Base-by-base conservation (phyloP, 2,797 vertebrate species). In the Mionectes olivaceus region DNA sequence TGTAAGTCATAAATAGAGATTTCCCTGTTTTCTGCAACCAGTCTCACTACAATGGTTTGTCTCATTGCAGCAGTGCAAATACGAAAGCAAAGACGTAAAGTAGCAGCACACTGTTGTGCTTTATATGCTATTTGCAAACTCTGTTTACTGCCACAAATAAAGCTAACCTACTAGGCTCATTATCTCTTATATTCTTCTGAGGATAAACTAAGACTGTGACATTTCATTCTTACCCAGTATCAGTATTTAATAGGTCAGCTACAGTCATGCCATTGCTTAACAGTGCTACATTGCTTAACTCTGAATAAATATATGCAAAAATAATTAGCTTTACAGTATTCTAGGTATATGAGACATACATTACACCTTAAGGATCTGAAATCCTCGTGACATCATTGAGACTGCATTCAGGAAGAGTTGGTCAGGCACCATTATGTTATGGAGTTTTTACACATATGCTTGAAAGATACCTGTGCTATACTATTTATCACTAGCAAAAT, bases 21-120 rank as follows among this genome's bases (percentile, higher is more conserved):
- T 87, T 93, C 60, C 49, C 47, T 76, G 35, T 78, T 90, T 94
- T 89, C 57, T 87, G 59, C 71, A 92, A 86, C 23, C 19, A 27
- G 19, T 91, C 61, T 78, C 35, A 39, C 41, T 90, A 43, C 70
- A 77, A 25, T 53, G 46, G 8, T 43, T 82, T 92, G 24, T 56
- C 64, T 91, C 52, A 19, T 65, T 82, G 59, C 30, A 83, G 55
- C 64, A 65, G 63, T 77, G 32, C 73, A 86, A 85, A 89, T 33
- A 43, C 2, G 5, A 93, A 85, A 90, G 61, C 19, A 64, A 63
- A 70, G 33, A 68, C 1, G 2, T 71, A 69, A 83, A 94, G 53
- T 13, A 92, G 52, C 55, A 90, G 37, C 44, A 28, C 57, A 28
- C 13, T 67, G 32, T 46, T 79, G n/a, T 55, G 57, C 41, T 76